Conservation (phyloP, 2,797 vertebrate species). For the Xerus rutilus region DNA sequence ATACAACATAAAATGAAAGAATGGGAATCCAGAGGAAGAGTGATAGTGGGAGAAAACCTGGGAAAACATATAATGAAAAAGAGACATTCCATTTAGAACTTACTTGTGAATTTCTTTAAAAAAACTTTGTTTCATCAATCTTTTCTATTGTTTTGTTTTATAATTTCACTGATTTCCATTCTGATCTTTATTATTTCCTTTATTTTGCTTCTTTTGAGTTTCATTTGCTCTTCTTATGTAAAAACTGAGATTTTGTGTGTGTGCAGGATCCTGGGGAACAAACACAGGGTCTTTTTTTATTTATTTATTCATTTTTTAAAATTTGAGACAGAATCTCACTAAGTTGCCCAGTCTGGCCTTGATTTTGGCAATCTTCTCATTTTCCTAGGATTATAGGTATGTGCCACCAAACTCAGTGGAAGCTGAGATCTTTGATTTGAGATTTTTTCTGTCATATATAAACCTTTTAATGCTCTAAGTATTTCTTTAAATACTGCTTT, state of each 20-base stretch:
- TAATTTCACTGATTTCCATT: not conserved
- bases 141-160: not conserved
- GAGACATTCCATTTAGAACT: not conserved
- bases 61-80: not conserved
- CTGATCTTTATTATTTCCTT: not conserved
- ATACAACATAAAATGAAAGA: not conserved
- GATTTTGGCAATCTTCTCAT: too few species aligned
- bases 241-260: too few species aligned
- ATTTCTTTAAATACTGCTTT: not conserved
- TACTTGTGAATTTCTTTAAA: not conserved
- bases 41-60: not conserved
- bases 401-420: too few species aligned
- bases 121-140: too few species aligned
- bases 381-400: too few species aligned
- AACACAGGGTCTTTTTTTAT: too few species aligned
- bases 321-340: too few species aligned
- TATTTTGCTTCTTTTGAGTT: not conserved
- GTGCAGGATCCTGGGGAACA: too few species aligned
- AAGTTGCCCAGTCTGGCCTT: too few species aligned
- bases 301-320: too few species aligned
- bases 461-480: not conserved
- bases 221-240: not conserved
- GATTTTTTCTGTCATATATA: not conserved
- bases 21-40: not conserved
- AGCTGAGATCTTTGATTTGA: not conserved